Percentiles rank a stretch among this genome's conserved stretches.
Evolutionary conservation across 2,797 vertebrate genomes (phyloP).

Genomic region (Onychomys leucogaster): DNA sequence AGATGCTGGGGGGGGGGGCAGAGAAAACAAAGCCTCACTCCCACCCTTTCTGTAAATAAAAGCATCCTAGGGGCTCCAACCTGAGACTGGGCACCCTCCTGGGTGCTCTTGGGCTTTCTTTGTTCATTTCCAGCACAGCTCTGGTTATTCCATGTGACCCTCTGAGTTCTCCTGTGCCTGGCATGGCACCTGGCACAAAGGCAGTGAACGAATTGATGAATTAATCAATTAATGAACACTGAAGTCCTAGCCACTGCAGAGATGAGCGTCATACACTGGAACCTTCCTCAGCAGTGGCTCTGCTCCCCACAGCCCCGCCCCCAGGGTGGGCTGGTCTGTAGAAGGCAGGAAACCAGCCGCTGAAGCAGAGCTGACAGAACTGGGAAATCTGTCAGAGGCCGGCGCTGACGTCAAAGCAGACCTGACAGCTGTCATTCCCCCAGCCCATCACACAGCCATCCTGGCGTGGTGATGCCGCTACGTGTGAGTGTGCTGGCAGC

Average conservation of each 20-base stretch:
- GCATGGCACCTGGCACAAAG: not conserved
- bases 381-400: conserved; percentile 51
- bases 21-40: not conserved
- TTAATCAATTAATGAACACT: not conserved
- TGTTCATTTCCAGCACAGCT: not conserved
- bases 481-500: not conserved
- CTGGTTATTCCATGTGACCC: no score
- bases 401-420: conserved; percentile 51
- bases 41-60: not conserved
- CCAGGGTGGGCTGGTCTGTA: not conserved
- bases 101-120: not conserved
- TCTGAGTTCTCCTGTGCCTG: not conserved
- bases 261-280: not conserved
- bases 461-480: not conserved
- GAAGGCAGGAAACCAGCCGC: not conserved
- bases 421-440: conserved; percentile 58
- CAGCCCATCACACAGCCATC: not conserved
- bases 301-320: not conserved
- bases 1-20: not conserved
- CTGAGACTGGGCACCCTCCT: not conserved
- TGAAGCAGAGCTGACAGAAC: conserved; percentile 1
- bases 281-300: accelerated
- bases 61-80: not conserved
- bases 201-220: not conserved
- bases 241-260: not conserved